Evolutionary conservation across 1,140 invertebrate species (phyloP), one percentile per base, ranked within the genome.

Genomic region (Melipona quadrifasciata): DNA sequence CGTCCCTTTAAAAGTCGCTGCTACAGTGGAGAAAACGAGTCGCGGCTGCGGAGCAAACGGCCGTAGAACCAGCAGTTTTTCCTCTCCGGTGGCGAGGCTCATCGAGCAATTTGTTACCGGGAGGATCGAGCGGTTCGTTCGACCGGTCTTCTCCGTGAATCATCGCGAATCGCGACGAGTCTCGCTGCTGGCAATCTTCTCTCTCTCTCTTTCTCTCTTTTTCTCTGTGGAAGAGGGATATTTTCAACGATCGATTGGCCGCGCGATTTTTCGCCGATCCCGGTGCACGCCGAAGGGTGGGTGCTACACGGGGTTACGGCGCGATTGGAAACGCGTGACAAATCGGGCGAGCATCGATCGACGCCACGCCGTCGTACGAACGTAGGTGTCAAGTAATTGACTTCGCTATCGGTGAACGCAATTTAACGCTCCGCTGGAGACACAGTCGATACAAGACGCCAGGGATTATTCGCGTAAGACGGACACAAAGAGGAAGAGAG

Each of bases 321-420:
- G 2, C 19, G 31, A 21, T n/a, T 72, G 67, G 53, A 27, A 82
- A 75, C 47, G 39, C 47, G 53, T 34, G 80, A 82, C 72, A 75
- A 75, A 82, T 82, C 80, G 71, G 21, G 2, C 31, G 65, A 67
- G 31, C 65, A 67, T 67, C 65, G 65, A 67, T 67, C 65, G 64
- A 65, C n/a, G 21, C 31, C 6, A 5, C 31, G 64, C 27, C n/a
- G 21, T 31, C 6, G 16, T n/a, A 57, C 51, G 79, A 64, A 70
- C 70, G 71, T 82, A 82, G 80, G 80, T 82, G 80, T 82, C 80
- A 82, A 82, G 72, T 82, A 82, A 82, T 82, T 82, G 80, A 82
- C 80, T 82, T 82, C 80, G 72, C 80, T 65, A 75, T 82, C 58
- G 80, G 80, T 65, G 71, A 75, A 53, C 80, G 80, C 80, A 82